A percentile compares a stretch with the other conserved stretches of the same genome.
Evolutionary conservation across 2,888 invertebrate species (phyloP).

Genomic region (Germaria angustata): DNA sequence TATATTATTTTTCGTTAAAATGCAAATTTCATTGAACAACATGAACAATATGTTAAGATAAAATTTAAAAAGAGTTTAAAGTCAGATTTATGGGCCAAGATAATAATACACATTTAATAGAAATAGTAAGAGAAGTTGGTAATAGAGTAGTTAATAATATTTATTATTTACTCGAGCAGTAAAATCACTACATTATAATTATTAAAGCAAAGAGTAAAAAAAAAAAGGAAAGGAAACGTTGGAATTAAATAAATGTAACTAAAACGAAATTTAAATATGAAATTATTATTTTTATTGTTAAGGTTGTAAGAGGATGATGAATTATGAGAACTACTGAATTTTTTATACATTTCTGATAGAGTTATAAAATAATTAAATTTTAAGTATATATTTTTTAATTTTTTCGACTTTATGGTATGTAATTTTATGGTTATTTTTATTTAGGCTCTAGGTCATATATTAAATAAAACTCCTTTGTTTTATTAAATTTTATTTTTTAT

Average conservation of each 20-base stretch:
- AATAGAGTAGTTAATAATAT: conserved; percentile 41
- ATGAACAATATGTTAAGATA: conserved; percentile 64
- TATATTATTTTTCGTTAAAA: conserved; percentile 43
- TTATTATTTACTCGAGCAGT: conserved; percentile 5
- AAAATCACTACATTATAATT: conserved; percentile 4
- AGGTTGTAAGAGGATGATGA: too few relatives aligned
- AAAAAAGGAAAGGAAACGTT: background rate
- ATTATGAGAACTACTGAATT: too few relatives aligned
- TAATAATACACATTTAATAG: conserved; percentile 36
- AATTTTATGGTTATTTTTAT: too few relatives aligned
- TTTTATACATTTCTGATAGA: too few relatives aligned
- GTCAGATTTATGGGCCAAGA: conserved; percentile 59
- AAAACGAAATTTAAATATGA: background rate
- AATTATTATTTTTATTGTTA: background rate
- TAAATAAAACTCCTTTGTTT: too few relatives aligned
- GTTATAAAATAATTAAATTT: too few relatives aligned
- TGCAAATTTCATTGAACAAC: conserved; percentile 61
- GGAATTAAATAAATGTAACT: background rate
- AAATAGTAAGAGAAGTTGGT: background rate
- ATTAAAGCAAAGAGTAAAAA: background rate
- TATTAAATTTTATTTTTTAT: too few relatives aligned
- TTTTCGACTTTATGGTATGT: too few relatives aligned
- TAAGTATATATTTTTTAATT: too few relatives aligned
- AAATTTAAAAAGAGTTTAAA: conserved; percentile 58
- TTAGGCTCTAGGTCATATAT: too few relatives aligned